These are phyloP conservation scores for Tetramorium parvispinum DNA, from an alignment of 1,140 invertebrate genomes.

Conservation along the genomic window DNA sequence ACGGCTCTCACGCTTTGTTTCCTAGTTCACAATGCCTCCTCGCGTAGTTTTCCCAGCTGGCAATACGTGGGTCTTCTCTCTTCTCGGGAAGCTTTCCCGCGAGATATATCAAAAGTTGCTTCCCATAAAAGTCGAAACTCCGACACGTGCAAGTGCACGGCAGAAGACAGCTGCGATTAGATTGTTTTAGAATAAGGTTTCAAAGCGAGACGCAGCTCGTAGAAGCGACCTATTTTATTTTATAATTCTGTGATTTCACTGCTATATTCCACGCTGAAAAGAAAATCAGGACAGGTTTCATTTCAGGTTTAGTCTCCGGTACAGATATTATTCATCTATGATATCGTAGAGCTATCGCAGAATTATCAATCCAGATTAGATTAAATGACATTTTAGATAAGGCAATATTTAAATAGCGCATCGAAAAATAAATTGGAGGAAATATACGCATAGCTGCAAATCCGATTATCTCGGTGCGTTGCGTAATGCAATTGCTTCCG, in stretches of 20 bases:
- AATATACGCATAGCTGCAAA: background rate
- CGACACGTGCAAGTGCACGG: background rate
- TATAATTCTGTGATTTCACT: background rate
- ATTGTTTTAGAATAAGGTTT: background rate
- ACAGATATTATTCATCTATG: background rate
- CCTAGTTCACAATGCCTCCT: conserved; percentile 12
- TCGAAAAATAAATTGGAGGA: background rate
- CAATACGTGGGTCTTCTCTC: background rate
- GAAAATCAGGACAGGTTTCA: background rate
- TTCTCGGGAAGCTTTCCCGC: background rate
- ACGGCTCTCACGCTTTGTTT: conserved; percentile 40
- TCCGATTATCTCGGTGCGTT: conserved; percentile 9
- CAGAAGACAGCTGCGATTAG: background rate
- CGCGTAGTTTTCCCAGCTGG: conserved; percentile 15
- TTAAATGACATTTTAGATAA: background rate
- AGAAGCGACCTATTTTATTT: background rate
- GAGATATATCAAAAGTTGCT: conserved; percentile 40
- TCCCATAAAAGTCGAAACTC: conserved; percentile 28
- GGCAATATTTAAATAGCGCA: background rate
- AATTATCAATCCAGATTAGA: conserved; percentile 10
- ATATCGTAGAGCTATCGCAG: background rate
- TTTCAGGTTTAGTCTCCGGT: background rate
- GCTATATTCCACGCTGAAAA: background rate
- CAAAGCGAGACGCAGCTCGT: background rate
- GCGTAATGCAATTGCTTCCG: background rate